Base-by-base conservation (phyloP, 2,888 invertebrate genomes). In the Seira musarum region DNA sequence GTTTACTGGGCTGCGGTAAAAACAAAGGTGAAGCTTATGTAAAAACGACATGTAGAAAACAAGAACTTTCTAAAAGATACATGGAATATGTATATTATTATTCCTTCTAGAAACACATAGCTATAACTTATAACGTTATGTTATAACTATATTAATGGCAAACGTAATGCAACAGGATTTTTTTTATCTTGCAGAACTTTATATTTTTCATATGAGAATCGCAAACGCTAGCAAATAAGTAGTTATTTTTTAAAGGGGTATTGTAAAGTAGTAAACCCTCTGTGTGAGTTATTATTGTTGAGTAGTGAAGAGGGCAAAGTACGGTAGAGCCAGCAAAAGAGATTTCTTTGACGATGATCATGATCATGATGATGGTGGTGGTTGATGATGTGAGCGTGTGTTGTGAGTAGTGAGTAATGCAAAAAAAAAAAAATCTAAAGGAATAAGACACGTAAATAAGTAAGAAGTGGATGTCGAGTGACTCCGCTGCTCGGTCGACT, bases 261-360 rank as follows among this genome's bases (percentile, higher is more conserved):
- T 19, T 21, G 64, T n/a, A 64, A 24, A 63, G 22, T 63, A 24
- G 63, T 30, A 30, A 30, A 30, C 8, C 8, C 30, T 30, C 30
- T 30, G 30, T n/a, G n/a, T 30, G 30, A 30, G 30, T 30, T 30
- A 30, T 30, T 63, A 21, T 64, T 40, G 40, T 40, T 19, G 66
- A 46, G 17, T 8, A n/a, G 73, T 2, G 53, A 73, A 73, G 66
- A 73, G 73, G 73, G 73, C 73, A 73, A 73, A 73, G 73, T 73
- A 73, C 73, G 65, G 53, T 2, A 40, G 49, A 70, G 35, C 30
- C 3, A 25, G 64, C 24, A 5, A 8, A 30, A 30, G 30, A 30
- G 30, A 30, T 30, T 53, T 2, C 13, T 15, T 15, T 13, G 53
- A 53, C 17, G n/a, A 53, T 40, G 35, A 2, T 40, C 2, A 15